Evolutionary conservation across 2,888 invertebrate genomes (phyloP).

Genomic region (Drosophila kambysellisi): DNA sequence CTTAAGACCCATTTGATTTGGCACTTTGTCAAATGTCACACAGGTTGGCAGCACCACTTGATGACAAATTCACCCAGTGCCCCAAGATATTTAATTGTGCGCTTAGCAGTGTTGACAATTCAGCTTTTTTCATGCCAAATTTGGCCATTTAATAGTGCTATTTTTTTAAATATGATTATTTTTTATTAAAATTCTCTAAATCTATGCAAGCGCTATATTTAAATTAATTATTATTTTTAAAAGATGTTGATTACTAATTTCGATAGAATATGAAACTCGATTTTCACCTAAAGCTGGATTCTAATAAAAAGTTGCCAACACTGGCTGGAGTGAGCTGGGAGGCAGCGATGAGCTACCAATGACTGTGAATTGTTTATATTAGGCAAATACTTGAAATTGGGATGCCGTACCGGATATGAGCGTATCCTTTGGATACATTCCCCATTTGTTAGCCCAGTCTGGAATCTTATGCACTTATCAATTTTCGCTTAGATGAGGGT

Average conservation of each 20-base stretch:
- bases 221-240: background rate
- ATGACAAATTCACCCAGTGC: constrained; percentile 44
- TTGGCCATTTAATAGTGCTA: background rate
- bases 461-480: constrained; percentile 70
- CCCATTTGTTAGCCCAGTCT: constrained; percentile 34
- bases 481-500: constrained; percentile 54
- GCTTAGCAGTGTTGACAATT: background rate
- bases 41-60: constrained; percentile 39
- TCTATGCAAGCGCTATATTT: background rate
- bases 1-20: constrained; percentile 18
- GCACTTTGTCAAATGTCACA: constrained; percentile 44
- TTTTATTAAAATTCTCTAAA: background rate
- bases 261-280: background rate
- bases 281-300: background rate
- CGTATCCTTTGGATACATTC: constrained; percentile 28
- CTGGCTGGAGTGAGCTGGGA: background rate
- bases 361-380: constrained; percentile 46
- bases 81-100: constrained; percentile 43
- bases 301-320: background rate
- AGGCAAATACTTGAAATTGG: constrained; percentile 49
- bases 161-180: background rate
- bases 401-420: constrained; percentile 13
- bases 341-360: background rate
- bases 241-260: background rate
- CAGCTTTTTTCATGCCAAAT: background rate